phyloP scores from a whole-genome alignment of 2,888 invertebrate species.

The Aromia moschata region DNA sequence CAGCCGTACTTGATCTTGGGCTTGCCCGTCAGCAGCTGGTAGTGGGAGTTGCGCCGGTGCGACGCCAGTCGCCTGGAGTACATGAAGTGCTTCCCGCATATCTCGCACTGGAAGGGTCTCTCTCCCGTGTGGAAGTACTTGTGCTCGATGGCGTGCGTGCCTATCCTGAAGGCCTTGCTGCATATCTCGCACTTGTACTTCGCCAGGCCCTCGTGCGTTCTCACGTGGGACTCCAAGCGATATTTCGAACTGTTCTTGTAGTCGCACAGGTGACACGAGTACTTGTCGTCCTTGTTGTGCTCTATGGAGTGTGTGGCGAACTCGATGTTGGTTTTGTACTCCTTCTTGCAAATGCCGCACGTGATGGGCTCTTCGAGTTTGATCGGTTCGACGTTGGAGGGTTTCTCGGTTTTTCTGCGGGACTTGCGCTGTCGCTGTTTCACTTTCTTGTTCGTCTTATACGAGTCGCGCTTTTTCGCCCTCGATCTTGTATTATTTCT shows the following conservation, averaged over 20 bases:
- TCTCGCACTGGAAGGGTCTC: slow-evolving; percentile 44
- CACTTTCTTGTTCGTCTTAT: slow-evolving; percentile 4
- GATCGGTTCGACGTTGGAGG: slow-evolving; percentile 31
- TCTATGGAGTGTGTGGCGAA: slow-evolving; percentile 55
- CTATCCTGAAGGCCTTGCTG: slow-evolving; percentile 51
- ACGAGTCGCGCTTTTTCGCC: not conserved
- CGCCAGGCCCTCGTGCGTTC: slow-evolving; percentile 47
- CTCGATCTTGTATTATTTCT: slow-evolving; percentile 2
- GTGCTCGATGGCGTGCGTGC: slow-evolving; percentile 64
- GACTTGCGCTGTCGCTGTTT: not conserved
- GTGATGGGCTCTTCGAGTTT: slow-evolving; percentile 60
- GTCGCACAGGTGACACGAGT: slow-evolving; percentile 55
- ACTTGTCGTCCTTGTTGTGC: slow-evolving; percentile 51
- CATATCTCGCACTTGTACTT: slow-evolving; percentile 49
- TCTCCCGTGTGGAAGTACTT: slow-evolving; percentile 65
- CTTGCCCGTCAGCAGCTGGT: slow-evolving; percentile 57
- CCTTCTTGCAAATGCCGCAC: slow-evolving; percentile 66
- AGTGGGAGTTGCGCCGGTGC: slow-evolving; percentile 65
- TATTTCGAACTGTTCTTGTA: slow-evolving; percentile 45
- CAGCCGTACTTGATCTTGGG: slow-evolving; percentile 58
- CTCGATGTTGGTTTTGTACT: slow-evolving; percentile 60
- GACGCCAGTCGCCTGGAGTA: slow-evolving; percentile 65
- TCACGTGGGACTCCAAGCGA: slow-evolving; percentile 53
- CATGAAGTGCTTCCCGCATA: slow-evolving; percentile 64
- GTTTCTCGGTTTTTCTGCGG: slow-evolving; percentile 13